These are phyloP conservation scores for Ormia ochracea DNA, from an alignment of 2,888 invertebrate species.

Conservation along the genomic window DNA sequence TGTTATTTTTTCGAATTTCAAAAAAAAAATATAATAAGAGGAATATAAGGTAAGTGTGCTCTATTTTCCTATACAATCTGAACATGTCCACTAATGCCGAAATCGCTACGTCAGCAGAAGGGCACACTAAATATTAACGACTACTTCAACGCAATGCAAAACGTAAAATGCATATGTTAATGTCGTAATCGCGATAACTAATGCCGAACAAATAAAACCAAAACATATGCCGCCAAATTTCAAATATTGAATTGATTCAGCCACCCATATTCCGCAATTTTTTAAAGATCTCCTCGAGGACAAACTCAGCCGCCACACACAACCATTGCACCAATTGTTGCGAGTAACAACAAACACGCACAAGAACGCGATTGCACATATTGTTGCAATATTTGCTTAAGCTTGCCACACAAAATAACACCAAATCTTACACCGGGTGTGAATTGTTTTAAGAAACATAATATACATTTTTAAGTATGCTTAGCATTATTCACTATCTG, in stretches of 20 bases:
- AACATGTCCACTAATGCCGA: too few species aligned
- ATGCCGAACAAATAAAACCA: constrained; percentile 24
- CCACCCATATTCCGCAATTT: constrained; percentile 63
- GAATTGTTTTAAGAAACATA: constrained; percentile 43
- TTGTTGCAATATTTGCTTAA: constrained; percentile 46
- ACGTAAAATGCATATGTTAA: constrained; percentile 51
- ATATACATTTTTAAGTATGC: constrained; percentile 11
- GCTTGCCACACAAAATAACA: constrained; percentile 29
- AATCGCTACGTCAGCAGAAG: neutral
- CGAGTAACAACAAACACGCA: constrained; percentile 59
- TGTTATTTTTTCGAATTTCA: too few species aligned
- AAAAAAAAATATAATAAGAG: too few species aligned
- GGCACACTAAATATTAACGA: neutral
- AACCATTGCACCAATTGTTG: constrained; percentile 51
- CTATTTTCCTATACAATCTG: too few species aligned
- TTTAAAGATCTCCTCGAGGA: constrained; percentile 60
- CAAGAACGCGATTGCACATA: constrained; percentile 53
- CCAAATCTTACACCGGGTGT: constrained; percentile 50
- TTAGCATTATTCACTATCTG: constrained; percentile 34
- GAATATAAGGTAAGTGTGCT: too few species aligned
- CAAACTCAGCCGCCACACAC: constrained; percentile 31
- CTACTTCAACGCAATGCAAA: neutral
- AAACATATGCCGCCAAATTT: constrained; percentile 34
- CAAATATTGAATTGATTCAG: constrained; percentile 51
- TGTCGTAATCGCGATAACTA: constrained; percentile 63